Percentiles rank a stretch among this genome's conserved stretches.
Evolutionary conservation across 2,888 invertebrate genomes (phyloP).

Genomic region (Eilema griseolum): DNA sequence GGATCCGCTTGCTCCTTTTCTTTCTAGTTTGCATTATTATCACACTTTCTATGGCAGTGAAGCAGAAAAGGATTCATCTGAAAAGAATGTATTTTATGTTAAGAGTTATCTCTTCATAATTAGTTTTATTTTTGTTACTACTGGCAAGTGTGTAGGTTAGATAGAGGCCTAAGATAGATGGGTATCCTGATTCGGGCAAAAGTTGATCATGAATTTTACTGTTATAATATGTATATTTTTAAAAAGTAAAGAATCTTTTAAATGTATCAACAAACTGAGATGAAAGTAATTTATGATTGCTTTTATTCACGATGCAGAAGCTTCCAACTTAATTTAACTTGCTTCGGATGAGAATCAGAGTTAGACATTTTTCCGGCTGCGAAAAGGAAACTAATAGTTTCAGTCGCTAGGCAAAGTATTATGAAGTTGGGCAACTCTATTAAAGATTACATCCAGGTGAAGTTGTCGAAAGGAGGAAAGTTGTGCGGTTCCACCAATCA

Average conservation of each 20-base stretch:
- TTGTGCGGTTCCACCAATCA: slow-evolving; percentile 52
- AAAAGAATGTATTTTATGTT: too few relatives aligned
- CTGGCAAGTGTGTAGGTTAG: not conserved
- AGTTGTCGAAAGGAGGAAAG: slow-evolving; percentile 50
- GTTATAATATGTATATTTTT: not conserved
- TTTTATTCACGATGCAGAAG: slow-evolving; percentile 37
- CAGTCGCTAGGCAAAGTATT: slow-evolving; percentile 62
- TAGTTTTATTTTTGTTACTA: not conserved
- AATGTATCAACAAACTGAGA: not conserved
- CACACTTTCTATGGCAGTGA: not conserved
- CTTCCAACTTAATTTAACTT: slow-evolving; percentile 54
- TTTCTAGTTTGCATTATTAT: not conserved
- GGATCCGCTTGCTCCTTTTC: too few relatives aligned
- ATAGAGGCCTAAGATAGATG: not conserved
- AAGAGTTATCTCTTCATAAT: too few relatives aligned
- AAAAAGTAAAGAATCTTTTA: not conserved
- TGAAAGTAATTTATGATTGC: slow-evolving; percentile 28
- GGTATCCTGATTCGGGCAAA: too few relatives aligned
- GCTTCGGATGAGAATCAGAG: slow-evolving; percentile 52
- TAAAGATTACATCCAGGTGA: slow-evolving; percentile 64
- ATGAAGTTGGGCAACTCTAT: slow-evolving; percentile 71
- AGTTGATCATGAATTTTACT: not conserved
- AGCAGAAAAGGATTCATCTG: too few relatives aligned
- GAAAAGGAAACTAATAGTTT: slow-evolving; percentile 75
- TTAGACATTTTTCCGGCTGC: slow-evolving; percentile 62